Evolutionary conservation across 2,888 invertebrate species (phyloP), one percentile per base, ranked within the genome.

Genomic region (Spilosoma lubricipeda): DNA sequence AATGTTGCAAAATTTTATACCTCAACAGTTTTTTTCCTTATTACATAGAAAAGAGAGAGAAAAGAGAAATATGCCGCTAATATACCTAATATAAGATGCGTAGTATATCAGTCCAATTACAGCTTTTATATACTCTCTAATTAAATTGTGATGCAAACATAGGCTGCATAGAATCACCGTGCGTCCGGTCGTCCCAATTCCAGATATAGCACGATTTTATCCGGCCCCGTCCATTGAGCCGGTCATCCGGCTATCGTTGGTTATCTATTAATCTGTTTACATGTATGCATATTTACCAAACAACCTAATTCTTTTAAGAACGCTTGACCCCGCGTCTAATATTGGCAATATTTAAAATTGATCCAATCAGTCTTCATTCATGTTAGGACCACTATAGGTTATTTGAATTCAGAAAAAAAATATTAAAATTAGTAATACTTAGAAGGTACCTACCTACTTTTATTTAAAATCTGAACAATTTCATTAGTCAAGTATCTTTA

Each of bases 191-290:
- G 85, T 73, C 84, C 88, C 76, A 87, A 77, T 87, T 88, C 80
- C 82, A 77, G 83, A 86, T 84, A 85, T 86, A 85, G 85, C 75
- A 13, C 79, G 77, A 75, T 73, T 73, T 82, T 83, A 85, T 87
- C 84, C 86, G 85, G 79, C 72, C 79, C 74, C 73, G 76, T 80
- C 82, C 75, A 83, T 71, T 82, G 75, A 82, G 75, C 77, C 85
- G 83, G 77, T 82, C 82, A 87, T 82, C 86, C 83, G 78, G 79
- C 74, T 81, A 73, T 30, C 48, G n/a, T 63, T 63, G 52, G 66
- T 72, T 75, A 81, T 68, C 74, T 42, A n/a, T 30, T 33, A 56
- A 59, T 52, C 64, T 64, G 64, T 20, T 33, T 27, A 63, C 30
- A 33, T 27, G n/a, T 15, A 36, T 63, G 48, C 20, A 48, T 36